These are phyloP conservation scores for Atrichornis clamosus DNA, from an alignment of 2,113 vertebrate species.

Conservation along the genomic window DNA sequence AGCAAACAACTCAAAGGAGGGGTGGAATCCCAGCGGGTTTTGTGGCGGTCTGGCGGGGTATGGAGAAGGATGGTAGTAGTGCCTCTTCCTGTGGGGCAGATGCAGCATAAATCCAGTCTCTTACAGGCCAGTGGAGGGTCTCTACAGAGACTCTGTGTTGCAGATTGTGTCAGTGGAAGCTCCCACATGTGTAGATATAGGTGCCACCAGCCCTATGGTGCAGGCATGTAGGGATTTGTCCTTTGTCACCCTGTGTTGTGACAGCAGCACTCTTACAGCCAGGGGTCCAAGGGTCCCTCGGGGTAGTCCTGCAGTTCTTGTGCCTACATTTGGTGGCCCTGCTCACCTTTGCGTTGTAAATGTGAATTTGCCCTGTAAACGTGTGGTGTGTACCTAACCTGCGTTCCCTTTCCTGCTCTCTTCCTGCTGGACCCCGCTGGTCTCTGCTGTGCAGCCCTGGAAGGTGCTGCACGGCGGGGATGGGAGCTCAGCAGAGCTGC, in stretches of 20 bases:
- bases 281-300: not conserved
- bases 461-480: not conserved
- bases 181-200: fast-evolving
- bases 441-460: not conserved
- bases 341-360: not conserved
- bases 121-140: not conserved
- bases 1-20: not conserved
- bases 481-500: not conserved
- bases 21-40: not conserved
- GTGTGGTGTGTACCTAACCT: fast-evolving
- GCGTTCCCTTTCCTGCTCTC: fast-evolving
- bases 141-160: fast-evolving
- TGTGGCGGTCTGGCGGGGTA: not conserved
- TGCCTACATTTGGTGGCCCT: not conserved
- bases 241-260: not conserved
- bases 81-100: not conserved
- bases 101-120: not conserved
- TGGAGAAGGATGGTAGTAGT: not conserved
- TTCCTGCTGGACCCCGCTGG: not conserved
- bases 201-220: not conserved
- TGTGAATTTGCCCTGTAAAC: not conserved
- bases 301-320: not conserved
- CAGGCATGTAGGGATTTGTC: not conserved
- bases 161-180: not conserved
- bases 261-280: not conserved